Conservation (phyloP, 2,888 invertebrate genomes). For the Lithophane leautieri region DNA sequence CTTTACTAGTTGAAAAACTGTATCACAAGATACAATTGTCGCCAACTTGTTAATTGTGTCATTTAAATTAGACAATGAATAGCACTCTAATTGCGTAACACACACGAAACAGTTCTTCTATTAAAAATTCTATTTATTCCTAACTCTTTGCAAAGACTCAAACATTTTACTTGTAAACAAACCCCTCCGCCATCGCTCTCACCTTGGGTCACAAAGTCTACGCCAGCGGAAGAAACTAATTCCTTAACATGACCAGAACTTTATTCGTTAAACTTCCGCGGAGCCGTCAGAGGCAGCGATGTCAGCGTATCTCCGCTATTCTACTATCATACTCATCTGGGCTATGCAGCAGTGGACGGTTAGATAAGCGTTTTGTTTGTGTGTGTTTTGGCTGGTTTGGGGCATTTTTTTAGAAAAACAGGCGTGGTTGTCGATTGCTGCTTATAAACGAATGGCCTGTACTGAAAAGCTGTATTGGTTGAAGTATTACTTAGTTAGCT, state of each 20-base stretch:
- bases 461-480: too few species aligned
- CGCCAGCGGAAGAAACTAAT: slow-evolving; percentile 85
- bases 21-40: too few species aligned
- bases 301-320: slow-evolving; percentile 61
- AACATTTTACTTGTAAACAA: neutral
- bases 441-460: too few species aligned
- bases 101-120: neutral
- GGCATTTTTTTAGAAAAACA: neutral
- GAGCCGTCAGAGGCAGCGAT: slow-evolving; percentile 72
- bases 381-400: neutral
- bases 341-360: slow-evolving; percentile 28
- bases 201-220: slow-evolving; percentile 64
- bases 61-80: too few species aligned
- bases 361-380: slow-evolving; percentile 29
- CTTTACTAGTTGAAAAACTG: too few species aligned
- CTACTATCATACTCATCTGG: slow-evolving; percentile 61
- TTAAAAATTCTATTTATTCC: neutral
- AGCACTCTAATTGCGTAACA: too few species aligned
- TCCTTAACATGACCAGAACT: slow-evolving; percentile 83
- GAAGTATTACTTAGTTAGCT: too few species aligned
- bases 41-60: too few species aligned
- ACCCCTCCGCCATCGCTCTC: slow-evolving; percentile 46
- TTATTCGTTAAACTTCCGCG: slow-evolving; percentile 85
- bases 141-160: neutral
- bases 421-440: neutral